These are phyloP conservation scores for Neolamprologus caudopunctatus DNA, from an alignment of 2,113 vertebrate species.

Conservation along the genomic window DNA sequence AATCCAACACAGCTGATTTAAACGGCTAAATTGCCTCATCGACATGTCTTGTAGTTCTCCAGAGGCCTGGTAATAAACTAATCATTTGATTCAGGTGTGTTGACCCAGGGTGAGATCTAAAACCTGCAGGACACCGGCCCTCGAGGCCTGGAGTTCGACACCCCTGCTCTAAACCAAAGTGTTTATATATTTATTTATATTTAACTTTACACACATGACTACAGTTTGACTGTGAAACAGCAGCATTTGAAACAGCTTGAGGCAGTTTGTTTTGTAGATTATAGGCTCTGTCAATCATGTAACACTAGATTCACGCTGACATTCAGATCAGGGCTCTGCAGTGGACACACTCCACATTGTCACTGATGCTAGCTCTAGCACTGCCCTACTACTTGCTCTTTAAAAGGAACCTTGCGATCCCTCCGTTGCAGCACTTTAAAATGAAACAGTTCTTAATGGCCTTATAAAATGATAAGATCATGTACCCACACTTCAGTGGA, in stretches of 20 bases:
- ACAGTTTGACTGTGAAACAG: background rate
- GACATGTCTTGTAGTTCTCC: background rate
- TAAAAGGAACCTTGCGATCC: background rate
- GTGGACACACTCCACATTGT: background rate
- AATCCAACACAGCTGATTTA: background rate
- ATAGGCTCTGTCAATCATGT: background rate
- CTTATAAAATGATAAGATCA: background rate
- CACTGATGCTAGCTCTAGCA: background rate
- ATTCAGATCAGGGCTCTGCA: background rate
- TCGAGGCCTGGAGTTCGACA: rapidly evolving
- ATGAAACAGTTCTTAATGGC: background rate
- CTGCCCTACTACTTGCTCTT: background rate
- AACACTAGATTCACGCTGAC: background rate
- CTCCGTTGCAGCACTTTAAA: background rate
- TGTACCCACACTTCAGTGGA: background rate
- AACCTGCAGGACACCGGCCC: background rate
- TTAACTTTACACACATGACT: background rate
- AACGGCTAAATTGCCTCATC: background rate
- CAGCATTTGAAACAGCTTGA: background rate
- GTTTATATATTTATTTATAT: background rate
- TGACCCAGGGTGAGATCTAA: background rate
- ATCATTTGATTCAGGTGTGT: background rate
- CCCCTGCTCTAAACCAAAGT: background rate
- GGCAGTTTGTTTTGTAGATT: rapidly evolving
- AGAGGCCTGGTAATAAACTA: background rate